phyloP scores from a whole-genome alignment of 2,113 vertebrate genomes.

The Cathartes aura region DNA sequence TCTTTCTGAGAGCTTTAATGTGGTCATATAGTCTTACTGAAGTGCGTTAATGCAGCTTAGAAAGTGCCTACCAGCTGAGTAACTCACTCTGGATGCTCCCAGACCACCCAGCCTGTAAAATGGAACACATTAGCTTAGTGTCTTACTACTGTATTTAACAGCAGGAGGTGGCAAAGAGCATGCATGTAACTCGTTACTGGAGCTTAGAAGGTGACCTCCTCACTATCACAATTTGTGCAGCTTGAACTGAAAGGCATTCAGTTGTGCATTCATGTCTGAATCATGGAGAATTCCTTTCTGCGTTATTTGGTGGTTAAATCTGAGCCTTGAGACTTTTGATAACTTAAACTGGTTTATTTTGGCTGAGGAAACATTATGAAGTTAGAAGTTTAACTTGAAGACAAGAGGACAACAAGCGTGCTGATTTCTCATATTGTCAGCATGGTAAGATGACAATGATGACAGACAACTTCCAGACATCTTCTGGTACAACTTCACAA shows the following conservation, averaged over 20 bases:
- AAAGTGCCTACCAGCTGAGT: background rate
- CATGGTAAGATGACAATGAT: background rate
- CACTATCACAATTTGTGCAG: fast-evolving
- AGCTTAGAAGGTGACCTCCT: background rate
- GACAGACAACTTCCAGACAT: background rate
- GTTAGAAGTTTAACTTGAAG: background rate
- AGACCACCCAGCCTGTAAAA: background rate
- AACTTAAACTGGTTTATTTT: background rate
- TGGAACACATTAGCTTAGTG: background rate
- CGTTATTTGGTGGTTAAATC: background rate
- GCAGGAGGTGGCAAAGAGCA: background rate
- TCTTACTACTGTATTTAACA: background rate
- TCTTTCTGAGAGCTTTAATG: background rate
- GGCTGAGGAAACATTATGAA: background rate
- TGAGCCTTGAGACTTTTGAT: background rate
- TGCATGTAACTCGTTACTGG: background rate
- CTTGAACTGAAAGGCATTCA: background rate
- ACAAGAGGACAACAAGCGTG: background rate
- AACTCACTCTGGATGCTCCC: background rate
- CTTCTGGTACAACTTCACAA: background rate
- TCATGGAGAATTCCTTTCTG: background rate
- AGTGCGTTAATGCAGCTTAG: background rate
- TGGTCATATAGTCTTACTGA: background rate
- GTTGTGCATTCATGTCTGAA: background rate
- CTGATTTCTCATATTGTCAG: background rate